Percentiles rank a stretch among this genome's conserved stretches.
phyloP scores from a whole-genome alignment of 2,888 invertebrate genomes.

The Phragmatobia fuliginosa region DNA sequence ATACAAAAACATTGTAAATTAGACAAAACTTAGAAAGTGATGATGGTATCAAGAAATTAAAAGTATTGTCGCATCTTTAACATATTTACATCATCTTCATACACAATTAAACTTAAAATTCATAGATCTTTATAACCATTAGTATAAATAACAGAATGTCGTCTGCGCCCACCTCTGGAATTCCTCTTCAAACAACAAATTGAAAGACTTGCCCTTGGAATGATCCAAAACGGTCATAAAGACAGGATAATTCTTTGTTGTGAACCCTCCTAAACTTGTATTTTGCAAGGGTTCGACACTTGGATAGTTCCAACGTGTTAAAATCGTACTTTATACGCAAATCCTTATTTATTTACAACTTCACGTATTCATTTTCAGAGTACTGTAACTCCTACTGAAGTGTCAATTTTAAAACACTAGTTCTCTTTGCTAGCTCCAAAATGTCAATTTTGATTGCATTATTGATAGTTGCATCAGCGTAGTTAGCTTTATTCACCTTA shows the following conservation, averaged over 20 bases:
- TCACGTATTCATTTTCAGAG: slow-evolving; percentile 24
- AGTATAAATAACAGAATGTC: slow-evolving; percentile 34
- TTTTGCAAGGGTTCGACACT: neutral
- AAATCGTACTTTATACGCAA: slow-evolving; percentile 61
- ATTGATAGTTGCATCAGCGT: too few relatives aligned
- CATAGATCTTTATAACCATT: slow-evolving; percentile 30
- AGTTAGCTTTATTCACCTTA: neutral
- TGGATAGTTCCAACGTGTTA: slow-evolving; percentile 54
- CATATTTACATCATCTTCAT: slow-evolving; percentile 5
- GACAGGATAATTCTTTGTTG: slow-evolving; percentile 64
- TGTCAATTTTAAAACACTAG: neutral
- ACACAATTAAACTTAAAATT: slow-evolving; percentile 25
- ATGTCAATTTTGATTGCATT: too few relatives aligned
- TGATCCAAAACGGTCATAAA: slow-evolving; percentile 67
- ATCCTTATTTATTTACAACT: slow-evolving; percentile 52
- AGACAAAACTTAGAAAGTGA: neutral
- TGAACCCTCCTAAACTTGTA: slow-evolving; percentile 64
- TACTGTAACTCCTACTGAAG: slow-evolving; percentile 20
- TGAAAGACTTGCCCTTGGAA: slow-evolving; percentile 68
- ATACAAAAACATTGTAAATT: too few relatives aligned
- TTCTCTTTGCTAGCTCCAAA: too few relatives aligned
- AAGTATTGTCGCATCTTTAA: slow-evolving; percentile 19
- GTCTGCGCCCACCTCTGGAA: slow-evolving; percentile 25
- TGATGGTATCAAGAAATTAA: slow-evolving; percentile 12
- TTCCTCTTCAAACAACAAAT: slow-evolving; percentile 43